Percentiles rank a stretch among this genome's conserved stretches.
phyloP scores from a whole-genome alignment of 2,113 vertebrate genomes.

The Passerina amoena region DNA sequence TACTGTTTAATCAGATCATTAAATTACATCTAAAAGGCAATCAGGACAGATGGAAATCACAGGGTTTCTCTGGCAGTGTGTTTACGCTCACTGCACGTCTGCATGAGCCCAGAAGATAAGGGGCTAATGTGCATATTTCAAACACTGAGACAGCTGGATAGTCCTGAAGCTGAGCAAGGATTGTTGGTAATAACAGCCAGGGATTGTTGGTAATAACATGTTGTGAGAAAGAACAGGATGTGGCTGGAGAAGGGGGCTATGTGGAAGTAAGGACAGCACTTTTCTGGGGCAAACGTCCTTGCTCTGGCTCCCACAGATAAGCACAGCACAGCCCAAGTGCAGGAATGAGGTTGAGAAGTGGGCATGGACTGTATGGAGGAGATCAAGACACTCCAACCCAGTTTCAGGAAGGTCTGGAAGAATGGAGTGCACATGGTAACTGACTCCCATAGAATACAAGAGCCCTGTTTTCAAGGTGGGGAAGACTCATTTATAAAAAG shows the following conservation, averaged over 20 bases:
- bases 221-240: neutral
- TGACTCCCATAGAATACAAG: neutral
- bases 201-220: neutral
- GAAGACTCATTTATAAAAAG: neutral
- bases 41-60: neutral
- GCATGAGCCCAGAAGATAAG: neutral
- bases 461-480: neutral
- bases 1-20: conserved; percentile 17
- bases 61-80: neutral
- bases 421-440: neutral
- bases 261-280: neutral
- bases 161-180: neutral
- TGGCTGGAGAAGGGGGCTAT: neutral
- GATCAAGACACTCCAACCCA: neutral
- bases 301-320: neutral
- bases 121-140: neutral
- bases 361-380: neutral
- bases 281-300: neutral
- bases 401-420: neutral
- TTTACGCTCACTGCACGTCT: neutral
- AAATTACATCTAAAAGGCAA: conserved; percentile 22
- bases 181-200: neutral
- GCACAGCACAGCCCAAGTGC: neutral
- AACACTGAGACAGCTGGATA: neutral
- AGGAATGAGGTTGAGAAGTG: neutral